Evolutionary conservation across 2,797 vertebrate genomes (phyloP), one percentile per base, ranked within the genome.

Genomic region (Enteromius thamalakanensis): DNA sequence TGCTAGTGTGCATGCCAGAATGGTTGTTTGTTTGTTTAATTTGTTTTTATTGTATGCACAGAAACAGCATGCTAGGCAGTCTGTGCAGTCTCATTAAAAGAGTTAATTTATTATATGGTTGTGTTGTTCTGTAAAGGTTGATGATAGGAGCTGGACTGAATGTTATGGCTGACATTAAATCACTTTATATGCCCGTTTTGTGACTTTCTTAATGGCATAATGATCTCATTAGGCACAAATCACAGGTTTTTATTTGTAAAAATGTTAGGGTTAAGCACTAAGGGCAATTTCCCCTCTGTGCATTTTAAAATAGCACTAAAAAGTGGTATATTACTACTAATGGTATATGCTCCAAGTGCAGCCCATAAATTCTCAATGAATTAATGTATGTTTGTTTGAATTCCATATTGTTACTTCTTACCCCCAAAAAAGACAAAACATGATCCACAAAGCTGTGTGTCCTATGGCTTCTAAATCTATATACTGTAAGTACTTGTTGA

Each of bases 151-250:
- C 26, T 32, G 26, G 53, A 21, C 53, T 58, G 3, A 58, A 37
- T 86, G 55, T 69, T 78, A 67, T 75, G 55, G 60, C 82, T 71
- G 79, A 81, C 79, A 78, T 87, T 84, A 80, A 86, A 80, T 79
- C 71, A 53, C 21, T 86, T 84, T 84, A 80, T 83, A 77, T 79
- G 40, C 45, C 69, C 19, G 4, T 76, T 79, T 79, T 80, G 79
- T 40, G 40, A 75, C 67, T 53, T 76, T 79, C 71, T 77, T 81
- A 85, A 86, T 80, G 34, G 37, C 75, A 17, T 55, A 85, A 67
- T 85, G 65, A 71, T 88, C 62, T 83, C 80, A 86, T 84, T 88
- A 86, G 83, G 85, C 58, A 65, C 80, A 79, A 74, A 87, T 76
- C 81, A 34, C 47, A 62, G 6, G 49, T 75, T 83, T 76, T 88